A percentile compares a stretch with the other conserved stretches of the same genome.
These are phyloP conservation scores for Candoia aspera DNA, from an alignment of 2,113 vertebrate genomes.

Conservation along the genomic window DNA sequence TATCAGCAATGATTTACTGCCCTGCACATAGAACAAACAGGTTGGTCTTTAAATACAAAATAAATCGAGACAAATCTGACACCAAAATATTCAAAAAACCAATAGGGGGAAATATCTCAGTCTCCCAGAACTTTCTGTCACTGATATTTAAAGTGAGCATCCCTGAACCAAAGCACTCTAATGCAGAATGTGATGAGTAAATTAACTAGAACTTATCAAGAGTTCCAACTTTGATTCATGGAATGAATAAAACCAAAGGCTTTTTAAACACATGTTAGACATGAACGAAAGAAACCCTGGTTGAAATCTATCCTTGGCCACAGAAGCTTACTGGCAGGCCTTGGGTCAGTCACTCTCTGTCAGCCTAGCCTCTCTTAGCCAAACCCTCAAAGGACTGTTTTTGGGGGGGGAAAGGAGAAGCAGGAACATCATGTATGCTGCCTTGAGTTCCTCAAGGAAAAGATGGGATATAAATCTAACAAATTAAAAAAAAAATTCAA, in stretches of 20 bases:
- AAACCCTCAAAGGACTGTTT: not conserved
- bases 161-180: not conserved
- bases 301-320: not conserved
- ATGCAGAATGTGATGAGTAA: not conserved
- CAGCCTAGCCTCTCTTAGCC: not conserved
- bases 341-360: not conserved
- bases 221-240: not conserved
- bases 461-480: not conserved
- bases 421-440: not conserved
- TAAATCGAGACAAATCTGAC: not conserved
- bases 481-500: not conserved
- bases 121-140: not conserved
- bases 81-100: not conserved
- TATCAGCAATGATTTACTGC: not conserved
- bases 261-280: not conserved
- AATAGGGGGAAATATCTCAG: not conserved
- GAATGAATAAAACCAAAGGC: not conserved
- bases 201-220: not conserved
- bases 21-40: not conserved
- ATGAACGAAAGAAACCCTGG: not conserved
- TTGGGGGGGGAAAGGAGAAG: not conserved
- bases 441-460: not conserved
- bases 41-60: not conserved
- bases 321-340: not conserved
- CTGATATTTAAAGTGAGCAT: not conserved